Percentiles rank a stretch among this genome's conserved stretches.
Conservation (phyloP, 2,113 vertebrate species). For the Carettochelys insculpta region DNA sequence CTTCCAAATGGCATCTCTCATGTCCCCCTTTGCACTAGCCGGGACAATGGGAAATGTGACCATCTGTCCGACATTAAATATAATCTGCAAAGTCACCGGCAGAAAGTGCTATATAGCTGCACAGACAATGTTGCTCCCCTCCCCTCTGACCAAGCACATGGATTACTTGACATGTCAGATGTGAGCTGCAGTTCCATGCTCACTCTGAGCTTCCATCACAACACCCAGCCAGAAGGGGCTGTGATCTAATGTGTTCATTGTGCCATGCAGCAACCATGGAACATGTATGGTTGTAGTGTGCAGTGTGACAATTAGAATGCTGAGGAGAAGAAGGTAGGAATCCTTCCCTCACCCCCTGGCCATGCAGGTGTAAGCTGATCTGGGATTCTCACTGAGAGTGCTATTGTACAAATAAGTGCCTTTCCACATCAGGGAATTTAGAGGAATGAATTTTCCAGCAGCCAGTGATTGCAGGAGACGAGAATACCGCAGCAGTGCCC, state of each 20-base stretch:
- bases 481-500: neutral
- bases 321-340: neutral
- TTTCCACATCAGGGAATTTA: neutral
- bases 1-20: neutral
- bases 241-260: neutral
- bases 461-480: neutral
- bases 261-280: neutral
- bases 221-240: neutral
- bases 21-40: neutral
- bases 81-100: neutral
- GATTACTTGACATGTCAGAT: neutral
- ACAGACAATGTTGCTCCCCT: no score
- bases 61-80: neutral
- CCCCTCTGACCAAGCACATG: neutral
- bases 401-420: neutral
- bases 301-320: neutral
- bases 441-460: neutral
- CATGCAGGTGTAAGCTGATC: neutral
- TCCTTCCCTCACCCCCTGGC: neutral
- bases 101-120: neutral
- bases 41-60: neutral
- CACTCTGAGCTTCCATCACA: neutral
- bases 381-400: neutral
- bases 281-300: neutral
- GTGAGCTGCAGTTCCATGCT: neutral